A percentile compares a stretch with the other conserved stretches of the same genome.
These are phyloP conservation scores for Vanacampus margaritifer DNA, from an alignment of 2,113 vertebrate species.

Conservation along the genomic window DNA sequence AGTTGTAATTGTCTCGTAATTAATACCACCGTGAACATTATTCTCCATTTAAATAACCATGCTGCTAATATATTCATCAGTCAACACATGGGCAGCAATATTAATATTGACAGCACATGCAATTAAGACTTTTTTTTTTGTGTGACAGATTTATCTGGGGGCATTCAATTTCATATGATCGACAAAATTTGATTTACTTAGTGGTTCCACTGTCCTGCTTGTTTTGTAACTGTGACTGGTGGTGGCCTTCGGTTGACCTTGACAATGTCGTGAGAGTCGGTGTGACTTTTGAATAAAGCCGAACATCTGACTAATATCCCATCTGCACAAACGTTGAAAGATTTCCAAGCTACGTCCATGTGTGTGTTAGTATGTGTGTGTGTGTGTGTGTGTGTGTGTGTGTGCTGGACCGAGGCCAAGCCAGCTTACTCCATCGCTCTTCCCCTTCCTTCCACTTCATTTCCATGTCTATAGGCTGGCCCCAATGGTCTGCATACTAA, in stretches of 20 bases:
- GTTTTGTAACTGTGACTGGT: conserved; percentile 27
- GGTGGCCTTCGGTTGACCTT: conserved; percentile 64
- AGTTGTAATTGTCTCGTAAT: too few relatives aligned
- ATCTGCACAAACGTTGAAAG: conserved; percentile 48
- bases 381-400: conserved; percentile 34
- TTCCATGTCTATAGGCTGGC: conserved; percentile 85
- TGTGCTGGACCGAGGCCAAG: conserved; percentile 69
- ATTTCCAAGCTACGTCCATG: conserved; percentile 36
- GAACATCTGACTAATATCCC: conserved; percentile 61
- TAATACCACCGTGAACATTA: too few relatives aligned
- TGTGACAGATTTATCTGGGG: neutral
- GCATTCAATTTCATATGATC: too few relatives aligned
- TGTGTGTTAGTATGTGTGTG: conserved; percentile 34
- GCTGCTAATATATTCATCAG: too few relatives aligned
- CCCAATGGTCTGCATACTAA: conserved; percentile 84
- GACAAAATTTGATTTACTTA: conserved; percentile 1
- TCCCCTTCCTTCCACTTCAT: conserved; percentile 72
- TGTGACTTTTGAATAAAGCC: conserved; percentile 50
- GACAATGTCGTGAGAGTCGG: conserved; percentile 41
- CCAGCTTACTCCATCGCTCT: conserved; percentile 79
- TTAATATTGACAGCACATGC: neutral
- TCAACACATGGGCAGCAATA: neutral
- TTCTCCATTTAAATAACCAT: too few relatives aligned
- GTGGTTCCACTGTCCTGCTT: conserved; percentile 18
- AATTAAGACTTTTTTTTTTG: too few relatives aligned